Evolutionary conservation across 2,797 vertebrate genomes (phyloP), one percentile per base, ranked within the genome.

Genomic region (Sebastes diploproa): DNA sequence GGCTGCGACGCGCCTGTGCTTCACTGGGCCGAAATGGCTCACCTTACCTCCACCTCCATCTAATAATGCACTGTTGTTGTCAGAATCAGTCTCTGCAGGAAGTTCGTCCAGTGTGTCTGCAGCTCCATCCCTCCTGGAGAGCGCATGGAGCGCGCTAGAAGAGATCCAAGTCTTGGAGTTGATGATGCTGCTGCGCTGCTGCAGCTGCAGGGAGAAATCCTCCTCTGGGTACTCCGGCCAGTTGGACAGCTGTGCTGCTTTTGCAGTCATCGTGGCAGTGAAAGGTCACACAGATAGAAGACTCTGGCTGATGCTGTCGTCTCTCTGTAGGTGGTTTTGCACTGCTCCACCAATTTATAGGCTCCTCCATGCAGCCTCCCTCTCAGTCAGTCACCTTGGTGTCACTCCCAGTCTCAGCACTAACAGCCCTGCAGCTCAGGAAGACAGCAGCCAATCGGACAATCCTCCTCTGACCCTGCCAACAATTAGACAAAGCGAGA

Each of bases 1-100:
- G 78, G 96, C 96, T 1, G 96, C 96, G 4, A 96, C 95, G 20
- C 96, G 94, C 77, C 96, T 71, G 91, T 95, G 95, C 58, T 67
- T 95, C 81, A 95, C 95, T 4, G 95, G 94, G 16, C 86, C 95
- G 18, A 81, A 72, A 82, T 83, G 81, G 70, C 56, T 60, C 66
- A 25, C 23, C 65, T 89, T 79, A 56, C 42, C 72, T 4, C 80
- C 34, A 36, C 34, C 64, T 11, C 91, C 23, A 77, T 89, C 18
- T 20, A 22, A 22, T 2, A 74, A 74, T 4, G 78, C 55, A 30
- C 34, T 60, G 20, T 38, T 38, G 13, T 38, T 38, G 5, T 38
- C 85, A 0, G 63, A 20, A 50, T 89, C 90, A 0, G 70, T 12
- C 22, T 88, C 91, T 1, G 75, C 20, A 5, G 81, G 69, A 34